phyloP scores from a whole-genome alignment of 2,888 invertebrate species.

The Lutraria lutraria region DNA sequence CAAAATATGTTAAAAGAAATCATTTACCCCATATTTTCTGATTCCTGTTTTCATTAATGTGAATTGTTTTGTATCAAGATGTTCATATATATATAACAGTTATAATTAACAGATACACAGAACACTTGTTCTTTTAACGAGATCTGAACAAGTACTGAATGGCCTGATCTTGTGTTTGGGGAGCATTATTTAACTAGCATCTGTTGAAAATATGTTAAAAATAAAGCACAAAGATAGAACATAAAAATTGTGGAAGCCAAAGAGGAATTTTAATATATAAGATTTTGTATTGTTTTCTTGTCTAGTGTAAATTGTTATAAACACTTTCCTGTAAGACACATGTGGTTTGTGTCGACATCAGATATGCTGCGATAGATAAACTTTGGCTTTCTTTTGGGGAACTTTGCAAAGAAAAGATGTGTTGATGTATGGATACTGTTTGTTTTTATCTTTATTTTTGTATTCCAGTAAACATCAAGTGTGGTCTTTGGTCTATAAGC shows the following conservation, averaged over 20 bases:
- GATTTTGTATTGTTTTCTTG: slow-evolving; percentile 4
- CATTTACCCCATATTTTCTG: slow-evolving; percentile 4
- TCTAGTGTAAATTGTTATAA: background rate
- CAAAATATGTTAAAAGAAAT: slow-evolving; percentile 24
- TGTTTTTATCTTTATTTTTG: background rate
- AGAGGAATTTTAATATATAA: background rate
- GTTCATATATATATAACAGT: slow-evolving; percentile 34
- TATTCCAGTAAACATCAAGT: background rate
- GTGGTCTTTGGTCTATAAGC: background rate
- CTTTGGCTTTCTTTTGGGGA: slow-evolving; percentile 3
- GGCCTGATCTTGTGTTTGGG: background rate
- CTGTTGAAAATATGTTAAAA: slow-evolving; percentile 40
- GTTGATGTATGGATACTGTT: background rate
- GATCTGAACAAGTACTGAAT: slow-evolving; percentile 2
- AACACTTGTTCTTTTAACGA: slow-evolving; percentile 33
- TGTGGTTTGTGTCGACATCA: background rate
- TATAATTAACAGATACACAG: slow-evolving; percentile 30
- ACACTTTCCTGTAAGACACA: background rate
- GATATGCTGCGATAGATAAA: background rate
- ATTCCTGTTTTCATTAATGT: slow-evolving; percentile 4
- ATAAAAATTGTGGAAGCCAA: slow-evolving; percentile 5
- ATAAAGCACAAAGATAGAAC: slow-evolving; percentile 17
- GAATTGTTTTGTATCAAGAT: slow-evolving; percentile 25
- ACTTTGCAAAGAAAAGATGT: background rate
- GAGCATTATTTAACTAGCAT: slow-evolving; percentile 24